Evolutionary conservation across 37 sponge, comb jelly and placozoan genomes (phyloP).

Genomic region (Hexactinellida sp.): DNA sequence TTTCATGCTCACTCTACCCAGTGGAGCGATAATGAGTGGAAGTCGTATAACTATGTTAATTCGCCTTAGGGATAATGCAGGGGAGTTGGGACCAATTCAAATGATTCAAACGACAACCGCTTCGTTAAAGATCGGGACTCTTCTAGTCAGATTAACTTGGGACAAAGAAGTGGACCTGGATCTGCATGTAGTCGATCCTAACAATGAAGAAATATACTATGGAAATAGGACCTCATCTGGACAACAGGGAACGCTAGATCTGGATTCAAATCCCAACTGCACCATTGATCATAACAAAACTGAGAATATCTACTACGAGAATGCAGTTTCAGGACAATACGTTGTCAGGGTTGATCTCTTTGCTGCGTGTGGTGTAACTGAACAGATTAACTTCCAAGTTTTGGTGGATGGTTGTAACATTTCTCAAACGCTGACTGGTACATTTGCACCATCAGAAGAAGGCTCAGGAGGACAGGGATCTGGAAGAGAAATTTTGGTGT

Average conservation of each 20-base stretch:
- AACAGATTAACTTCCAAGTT: background rate
- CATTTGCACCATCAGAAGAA: background rate
- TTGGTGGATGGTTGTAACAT: background rate
- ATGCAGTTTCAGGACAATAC: background rate
- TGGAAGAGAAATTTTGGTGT: background rate
- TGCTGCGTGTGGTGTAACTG: background rate
- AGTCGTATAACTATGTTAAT: background rate
- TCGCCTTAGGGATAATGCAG: background rate
- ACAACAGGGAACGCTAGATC: background rate
- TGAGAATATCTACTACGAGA: background rate
- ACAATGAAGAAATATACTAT: slow-evolving; percentile 1
- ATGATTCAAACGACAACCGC: background rate
- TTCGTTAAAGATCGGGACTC: background rate
- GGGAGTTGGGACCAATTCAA: background rate
- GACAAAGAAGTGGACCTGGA: background rate
- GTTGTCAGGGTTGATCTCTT: background rate
- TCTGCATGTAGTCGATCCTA: slow-evolving; percentile 2
- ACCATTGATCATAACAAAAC: background rate
- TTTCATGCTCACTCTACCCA: background rate
- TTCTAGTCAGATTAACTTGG: background rate
- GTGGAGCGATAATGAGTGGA: background rate
- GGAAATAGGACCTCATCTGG: background rate
- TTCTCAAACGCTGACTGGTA: background rate
- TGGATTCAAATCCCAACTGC: background rate
- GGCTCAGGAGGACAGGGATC: background rate